A percentile compares a stretch with the other conserved stretches of the same genome.
phyloP scores from a whole-genome alignment of 2,113 vertebrate genomes.

The Nyctibius bracteatus region DNA sequence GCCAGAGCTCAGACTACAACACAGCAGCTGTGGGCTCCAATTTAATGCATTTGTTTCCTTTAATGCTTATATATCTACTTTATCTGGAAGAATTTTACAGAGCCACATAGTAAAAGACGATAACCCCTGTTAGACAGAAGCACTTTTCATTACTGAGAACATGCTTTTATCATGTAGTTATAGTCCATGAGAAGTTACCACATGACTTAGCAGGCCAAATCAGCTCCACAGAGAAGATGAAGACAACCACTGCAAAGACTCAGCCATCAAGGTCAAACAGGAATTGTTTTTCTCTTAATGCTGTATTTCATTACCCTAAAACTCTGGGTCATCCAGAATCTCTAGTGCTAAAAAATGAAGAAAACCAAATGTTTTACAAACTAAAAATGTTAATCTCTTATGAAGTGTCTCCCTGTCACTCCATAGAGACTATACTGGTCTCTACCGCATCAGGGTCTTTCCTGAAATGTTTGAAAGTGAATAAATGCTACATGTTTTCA shows the following conservation, averaged over 20 bases:
- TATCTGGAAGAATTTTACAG: not conserved
- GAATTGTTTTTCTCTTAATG: not conserved
- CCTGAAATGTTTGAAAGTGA: not conserved
- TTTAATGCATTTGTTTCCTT: fast-evolving
- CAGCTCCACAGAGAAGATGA: not conserved
- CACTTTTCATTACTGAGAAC: not conserved
- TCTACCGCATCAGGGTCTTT: not conserved
- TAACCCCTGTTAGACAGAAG: not conserved
- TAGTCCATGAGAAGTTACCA: not conserved
- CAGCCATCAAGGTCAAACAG: not conserved
- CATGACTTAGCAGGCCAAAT: not conserved
- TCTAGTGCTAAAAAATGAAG: not conserved
- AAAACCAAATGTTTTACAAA: not conserved
- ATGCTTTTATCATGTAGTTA: not conserved
- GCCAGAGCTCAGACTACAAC: not conserved
- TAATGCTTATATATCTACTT: not conserved
- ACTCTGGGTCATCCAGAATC: not conserved
- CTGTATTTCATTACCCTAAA: not conserved
- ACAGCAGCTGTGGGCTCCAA: not conserved
- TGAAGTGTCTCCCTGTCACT: not conserved
- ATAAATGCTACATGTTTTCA: not conserved
- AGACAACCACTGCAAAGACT: not conserved
- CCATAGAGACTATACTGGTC: not conserved
- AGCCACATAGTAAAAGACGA: not conserved
- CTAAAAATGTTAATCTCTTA: not conserved